Evolutionary conservation across 2,888 invertebrate genomes (phyloP), one percentile per base, ranked within the genome.

Genomic region (Eretmocerus hayati): DNA sequence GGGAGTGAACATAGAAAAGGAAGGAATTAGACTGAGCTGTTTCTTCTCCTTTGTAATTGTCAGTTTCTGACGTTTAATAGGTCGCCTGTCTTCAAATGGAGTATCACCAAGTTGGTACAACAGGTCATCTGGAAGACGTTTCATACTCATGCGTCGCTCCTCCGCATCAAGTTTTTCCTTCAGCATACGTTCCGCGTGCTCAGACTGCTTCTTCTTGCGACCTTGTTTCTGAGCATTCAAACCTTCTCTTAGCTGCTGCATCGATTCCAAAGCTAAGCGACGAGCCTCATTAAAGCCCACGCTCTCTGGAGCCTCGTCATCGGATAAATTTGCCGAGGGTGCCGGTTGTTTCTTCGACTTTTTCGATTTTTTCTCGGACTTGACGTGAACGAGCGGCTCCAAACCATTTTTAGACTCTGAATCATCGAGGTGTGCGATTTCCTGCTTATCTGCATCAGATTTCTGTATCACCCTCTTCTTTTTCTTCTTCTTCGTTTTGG

Each of bases 51-150:
- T 19, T 8, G 43, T 53, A 3, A 37, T 44, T 1, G 42, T 46
- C 1, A 56, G 36, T 36, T 55, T 56, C 16, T 4, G 47, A 41
- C 33, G 56, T 22, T 52, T 61, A 54, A 46, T 46, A 41, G 41
- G 50, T 53, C 42, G 58, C 35, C 50, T 43, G 13, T 8, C 13
- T 20, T 52, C 52, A 1, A 30, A 20, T 4, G 60, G 54, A 9
- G 55, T 31, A 2, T 65, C 66, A 1, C 59, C 44, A 3, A 68
- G 55, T 39, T 59, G 55, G 5, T 61, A 58, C 1, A 67, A 33
- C 2, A 66, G 11, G 0, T 66, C 60, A 0, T 61, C 59, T 0
- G 67, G 23, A 16, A 65, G 57, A 16, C 65, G 56, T 38, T 65
- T 65, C n/a, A 65, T 5, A 20, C 47, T 56, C n/a, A n/a, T n/a